Evolutionary conservation across 1,140 invertebrate species (phyloP).

Genomic region (Drosophila suzukii): DNA sequence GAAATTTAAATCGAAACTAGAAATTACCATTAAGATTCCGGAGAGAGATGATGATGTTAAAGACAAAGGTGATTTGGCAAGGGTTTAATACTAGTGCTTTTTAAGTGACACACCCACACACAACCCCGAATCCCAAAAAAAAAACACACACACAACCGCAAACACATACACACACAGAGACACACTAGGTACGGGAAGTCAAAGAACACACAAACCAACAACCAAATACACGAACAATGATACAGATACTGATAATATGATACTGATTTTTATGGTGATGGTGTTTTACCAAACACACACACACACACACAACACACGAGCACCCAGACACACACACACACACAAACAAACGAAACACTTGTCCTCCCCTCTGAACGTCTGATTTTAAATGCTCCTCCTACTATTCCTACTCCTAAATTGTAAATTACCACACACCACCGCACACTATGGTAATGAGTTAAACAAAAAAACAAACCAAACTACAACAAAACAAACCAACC

Average conservation of each 20-base stretch:
- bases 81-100: constrained; percentile 66
- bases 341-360: constrained; percentile 14
- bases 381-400: constrained; percentile 38
- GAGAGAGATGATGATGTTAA: constrained; percentile 31
- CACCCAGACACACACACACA: constrained; percentile 28
- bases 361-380: constrained; percentile 32
- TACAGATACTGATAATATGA: constrained; percentile 27
- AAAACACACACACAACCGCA: constrained; percentile 22
- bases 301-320: constrained; percentile 39
- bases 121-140: constrained; percentile 2
- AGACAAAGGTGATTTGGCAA: constrained; percentile 49
- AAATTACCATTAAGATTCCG: constrained; percentile 25
- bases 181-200: constrained; percentile 6
- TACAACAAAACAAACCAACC: constrained; percentile 22
- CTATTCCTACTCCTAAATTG: constrained; percentile 38
- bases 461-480: constrained; percentile 58
- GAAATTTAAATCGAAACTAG: constrained; percentile 37
- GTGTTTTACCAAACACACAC: constrained; percentile 67
- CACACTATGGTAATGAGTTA: constrained; percentile 65
- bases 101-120: constrained; percentile 65
- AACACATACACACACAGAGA: constrained; percentile 22
- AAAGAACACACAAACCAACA: constrained; percentile 10
- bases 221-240: constrained; percentile 14
- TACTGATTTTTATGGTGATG: constrained; percentile 59
- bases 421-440: constrained; percentile 61